phyloP scores from a whole-genome alignment of 2,113 vertebrate genomes.

The Ciconia maguari region DNA sequence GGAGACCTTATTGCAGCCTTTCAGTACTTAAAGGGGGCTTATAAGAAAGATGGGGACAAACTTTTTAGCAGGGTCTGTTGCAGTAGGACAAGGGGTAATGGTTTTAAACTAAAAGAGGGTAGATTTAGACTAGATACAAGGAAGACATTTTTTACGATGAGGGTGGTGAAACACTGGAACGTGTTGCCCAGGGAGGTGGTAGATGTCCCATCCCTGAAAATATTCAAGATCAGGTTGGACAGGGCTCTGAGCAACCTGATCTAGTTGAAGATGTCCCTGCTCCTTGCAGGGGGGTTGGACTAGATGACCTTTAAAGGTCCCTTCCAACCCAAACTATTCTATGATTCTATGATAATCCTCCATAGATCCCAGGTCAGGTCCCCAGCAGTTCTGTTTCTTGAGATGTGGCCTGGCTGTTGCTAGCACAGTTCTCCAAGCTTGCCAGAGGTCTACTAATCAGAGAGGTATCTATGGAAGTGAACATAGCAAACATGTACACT shows the following conservation, averaged over 20 bases:
- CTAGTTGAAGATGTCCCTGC: background rate
- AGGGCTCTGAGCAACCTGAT: background rate
- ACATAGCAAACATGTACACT: background rate
- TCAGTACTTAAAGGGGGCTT: background rate
- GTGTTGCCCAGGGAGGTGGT: background rate
- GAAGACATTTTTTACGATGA: background rate
- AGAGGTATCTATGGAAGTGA: background rate
- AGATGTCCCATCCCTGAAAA: background rate
- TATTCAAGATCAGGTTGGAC: background rate
- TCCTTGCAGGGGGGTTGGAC: background rate
- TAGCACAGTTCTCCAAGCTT: background rate
- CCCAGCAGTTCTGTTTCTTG: background rate
- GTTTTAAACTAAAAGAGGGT: background rate
- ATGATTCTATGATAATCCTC: background rate
- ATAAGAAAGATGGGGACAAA: background rate
- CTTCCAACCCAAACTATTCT: background rate
- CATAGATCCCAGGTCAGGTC: background rate
- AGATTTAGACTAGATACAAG: background rate
- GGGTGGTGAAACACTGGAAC: background rate
- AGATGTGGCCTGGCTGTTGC: background rate
- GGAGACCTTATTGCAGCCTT: background rate
- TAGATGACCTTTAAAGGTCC: background rate
- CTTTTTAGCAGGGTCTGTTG: background rate
- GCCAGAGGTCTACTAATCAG: background rate
- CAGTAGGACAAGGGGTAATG: background rate